phyloP scores from a whole-genome alignment of 2,888 invertebrate species.

The Drosophila recens region DNA sequence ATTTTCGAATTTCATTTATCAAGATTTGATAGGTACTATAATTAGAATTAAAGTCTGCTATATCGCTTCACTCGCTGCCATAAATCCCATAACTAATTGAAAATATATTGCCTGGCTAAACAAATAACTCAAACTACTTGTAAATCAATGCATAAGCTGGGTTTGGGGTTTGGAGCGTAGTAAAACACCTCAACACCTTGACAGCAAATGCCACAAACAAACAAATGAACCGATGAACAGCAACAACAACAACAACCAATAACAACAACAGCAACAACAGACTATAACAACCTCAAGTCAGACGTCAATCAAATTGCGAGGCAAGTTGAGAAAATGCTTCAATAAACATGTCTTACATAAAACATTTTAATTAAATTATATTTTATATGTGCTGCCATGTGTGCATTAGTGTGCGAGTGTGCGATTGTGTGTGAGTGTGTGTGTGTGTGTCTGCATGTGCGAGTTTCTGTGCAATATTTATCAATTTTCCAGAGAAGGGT shows the following conservation, averaged over 20 bases:
- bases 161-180: slow-evolving; percentile 16
- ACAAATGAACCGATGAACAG: slow-evolving; percentile 64
- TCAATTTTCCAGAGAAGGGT: slow-evolving; percentile 59
- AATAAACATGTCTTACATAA: slow-evolving; percentile 81
- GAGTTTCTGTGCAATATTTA: slow-evolving; percentile 69
- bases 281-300: slow-evolving; percentile 52
- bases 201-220: slow-evolving; percentile 72
- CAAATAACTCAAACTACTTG: slow-evolving; percentile 41
- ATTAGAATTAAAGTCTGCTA: slow-evolving; percentile 24
- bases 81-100: slow-evolving; percentile 44
- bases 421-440: slow-evolving; percentile 11
- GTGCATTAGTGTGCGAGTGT: slow-evolving; percentile 16
- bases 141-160: slow-evolving; percentile 62
- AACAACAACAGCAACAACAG: slow-evolving; percentile 6
- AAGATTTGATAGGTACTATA: slow-evolving; percentile 2
- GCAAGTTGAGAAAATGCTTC: slow-evolving; percentile 72
- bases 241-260: slow-evolving; percentile 32
- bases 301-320: slow-evolving; percentile 73
- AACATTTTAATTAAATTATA: slow-evolving; percentile 81
- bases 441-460: slow-evolving; percentile 21
- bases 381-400: slow-evolving; percentile 48
- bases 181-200: slow-evolving; percentile 69
- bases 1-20: slow-evolving; percentile 5
- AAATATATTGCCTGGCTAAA: slow-evolving; percentile 57
- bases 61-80: slow-evolving; percentile 8